Conservation (phyloP, 2,888 invertebrate species). For the Orthosia gracilis region DNA sequence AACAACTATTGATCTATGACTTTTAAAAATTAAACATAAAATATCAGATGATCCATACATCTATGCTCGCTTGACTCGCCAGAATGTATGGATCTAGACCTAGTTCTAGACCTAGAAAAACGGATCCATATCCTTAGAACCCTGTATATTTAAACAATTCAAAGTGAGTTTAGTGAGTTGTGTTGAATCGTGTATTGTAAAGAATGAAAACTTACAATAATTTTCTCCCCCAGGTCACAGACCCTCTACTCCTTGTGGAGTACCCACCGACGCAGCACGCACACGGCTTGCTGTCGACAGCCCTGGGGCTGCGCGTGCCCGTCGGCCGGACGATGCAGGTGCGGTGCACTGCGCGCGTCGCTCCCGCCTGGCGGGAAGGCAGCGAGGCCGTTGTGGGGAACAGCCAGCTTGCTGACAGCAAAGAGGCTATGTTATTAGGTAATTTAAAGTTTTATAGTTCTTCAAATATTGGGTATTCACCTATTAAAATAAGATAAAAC, state of each 20-base stretch:
- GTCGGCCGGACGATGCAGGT: conserved; percentile 86
- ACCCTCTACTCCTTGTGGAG: conserved; percentile 82
- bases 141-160: no score
- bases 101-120: no score
- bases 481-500: no score
- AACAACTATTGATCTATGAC: no score
- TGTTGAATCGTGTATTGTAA: no score
- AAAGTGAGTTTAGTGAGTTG: no score
- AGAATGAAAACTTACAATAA: neutral
- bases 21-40: no score
- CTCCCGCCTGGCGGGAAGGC: conserved; percentile 88
- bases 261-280: conserved; percentile 85
- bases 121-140: no score
- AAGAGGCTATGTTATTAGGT: conserved; percentile 89
- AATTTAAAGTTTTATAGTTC: conserved; percentile 8
- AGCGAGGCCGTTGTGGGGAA: conserved; percentile 88
- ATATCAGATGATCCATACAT: no score
- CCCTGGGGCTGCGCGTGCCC: conserved; percentile 85
- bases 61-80: no score
- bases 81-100: no score
- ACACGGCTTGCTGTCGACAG: conserved; percentile 85
- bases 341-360: conserved; percentile 85
- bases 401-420: conserved; percentile 87
- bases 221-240: conserved; percentile 78
- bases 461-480: neutral